phyloP scores from a whole-genome alignment of 1,140 invertebrate genomes.

The Hycleus phaleratus region DNA sequence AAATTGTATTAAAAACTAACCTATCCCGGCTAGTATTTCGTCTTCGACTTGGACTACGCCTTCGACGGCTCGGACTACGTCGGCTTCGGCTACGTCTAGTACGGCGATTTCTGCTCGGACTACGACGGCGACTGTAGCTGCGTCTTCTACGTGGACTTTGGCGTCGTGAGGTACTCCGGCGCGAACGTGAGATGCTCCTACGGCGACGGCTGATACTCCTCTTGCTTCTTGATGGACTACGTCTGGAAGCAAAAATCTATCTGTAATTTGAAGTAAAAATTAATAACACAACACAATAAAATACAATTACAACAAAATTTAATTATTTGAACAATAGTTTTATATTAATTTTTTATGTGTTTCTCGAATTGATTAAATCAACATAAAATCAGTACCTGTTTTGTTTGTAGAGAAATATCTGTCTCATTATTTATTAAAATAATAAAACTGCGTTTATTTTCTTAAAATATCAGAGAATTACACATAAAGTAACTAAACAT shows the following conservation, averaged over 20 bases:
- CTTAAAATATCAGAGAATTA: no score
- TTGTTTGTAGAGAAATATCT: no score
- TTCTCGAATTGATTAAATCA: no score
- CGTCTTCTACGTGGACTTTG: constrained; percentile 31
- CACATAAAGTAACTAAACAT: no score
- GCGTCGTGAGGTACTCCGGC: constrained; percentile 28
- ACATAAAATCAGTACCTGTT: no score
- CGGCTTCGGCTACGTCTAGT: constrained; percentile 20
- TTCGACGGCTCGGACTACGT: constrained; percentile 21
- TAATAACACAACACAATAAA: constrained; percentile 2
- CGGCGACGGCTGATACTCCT: constrained; percentile 27
- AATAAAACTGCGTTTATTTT: not conserved
- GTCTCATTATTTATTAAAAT: no score
- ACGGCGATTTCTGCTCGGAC: constrained; percentile 18
- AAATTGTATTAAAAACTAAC: constrained; percentile 15
- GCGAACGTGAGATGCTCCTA: constrained; percentile 26
- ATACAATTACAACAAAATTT: not conserved
- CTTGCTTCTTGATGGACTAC: constrained; percentile 27
- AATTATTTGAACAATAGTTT: not conserved
- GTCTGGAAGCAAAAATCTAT: constrained; percentile 29
- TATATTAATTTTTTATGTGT: not conserved
- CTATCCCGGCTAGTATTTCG: constrained; percentile 40
- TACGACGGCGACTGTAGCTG: constrained; percentile 26
- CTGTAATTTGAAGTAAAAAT: constrained; percentile 28
- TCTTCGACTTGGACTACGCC: constrained; percentile 27